These are phyloP conservation scores for Rhipidura dahli DNA, from an alignment of 2,113 vertebrate genomes.

Conservation along the genomic window DNA sequence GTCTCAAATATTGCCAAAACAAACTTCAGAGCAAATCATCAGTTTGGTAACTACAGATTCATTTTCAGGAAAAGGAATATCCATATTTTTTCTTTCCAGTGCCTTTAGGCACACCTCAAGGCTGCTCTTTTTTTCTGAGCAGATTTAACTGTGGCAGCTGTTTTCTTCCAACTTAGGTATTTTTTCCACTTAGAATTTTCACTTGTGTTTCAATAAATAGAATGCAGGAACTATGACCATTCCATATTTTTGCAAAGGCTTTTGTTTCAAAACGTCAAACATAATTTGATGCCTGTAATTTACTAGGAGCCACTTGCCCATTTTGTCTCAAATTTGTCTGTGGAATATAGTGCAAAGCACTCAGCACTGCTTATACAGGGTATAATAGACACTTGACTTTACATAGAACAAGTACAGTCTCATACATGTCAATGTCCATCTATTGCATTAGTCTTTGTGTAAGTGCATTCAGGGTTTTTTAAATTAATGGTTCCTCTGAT, in stretches of 20 bases:
- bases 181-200: neutral
- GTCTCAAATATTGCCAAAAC: neutral
- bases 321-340: neutral
- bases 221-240: neutral
- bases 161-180: neutral
- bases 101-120: neutral
- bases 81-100: neutral
- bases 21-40: neutral
- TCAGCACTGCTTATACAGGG: neutral
- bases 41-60: neutral
- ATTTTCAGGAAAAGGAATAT: neutral
- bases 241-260: neutral
- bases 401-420: neutral
- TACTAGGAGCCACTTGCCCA: neutral
- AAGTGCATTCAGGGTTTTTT: neutral
- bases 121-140: neutral
- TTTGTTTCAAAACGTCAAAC: neutral
- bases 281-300: neutral
- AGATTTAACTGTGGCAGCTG: neutral
- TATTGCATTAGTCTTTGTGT: neutral
- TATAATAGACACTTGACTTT: neutral
- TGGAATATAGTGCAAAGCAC: neutral
- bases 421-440: neutral
- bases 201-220: neutral
- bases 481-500: neutral